Conservation (phyloP, 1,140 invertebrate genomes). For the Parapsyche elsis region DNA sequence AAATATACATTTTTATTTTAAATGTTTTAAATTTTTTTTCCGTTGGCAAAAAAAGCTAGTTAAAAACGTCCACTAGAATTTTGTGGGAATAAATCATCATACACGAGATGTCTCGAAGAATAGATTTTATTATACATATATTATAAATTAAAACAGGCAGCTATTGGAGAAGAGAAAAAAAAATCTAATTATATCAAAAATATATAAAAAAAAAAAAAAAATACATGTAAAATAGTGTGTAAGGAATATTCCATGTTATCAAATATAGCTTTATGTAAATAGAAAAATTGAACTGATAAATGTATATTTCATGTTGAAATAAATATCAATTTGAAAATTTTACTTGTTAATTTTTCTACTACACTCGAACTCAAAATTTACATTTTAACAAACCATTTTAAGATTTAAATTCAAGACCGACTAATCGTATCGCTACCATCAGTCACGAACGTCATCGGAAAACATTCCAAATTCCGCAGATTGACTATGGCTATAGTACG, state of each 20-base stretch:
- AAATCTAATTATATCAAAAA: neutral
- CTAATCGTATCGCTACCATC: neutral
- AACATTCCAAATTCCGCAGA: conserved; percentile 74
- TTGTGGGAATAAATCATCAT: neutral
- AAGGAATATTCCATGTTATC: conserved; percentile 9
- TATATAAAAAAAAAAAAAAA: no score
- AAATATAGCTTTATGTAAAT: conserved; percentile 31
- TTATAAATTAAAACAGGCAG: neutral
- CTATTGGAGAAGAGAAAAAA: conserved; percentile 1
- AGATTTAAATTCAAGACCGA: neutral
- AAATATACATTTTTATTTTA: neutral
- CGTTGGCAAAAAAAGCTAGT: neutral
- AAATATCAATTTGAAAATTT: conserved; percentile 21
- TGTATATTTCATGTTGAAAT: conserved; percentile 34
- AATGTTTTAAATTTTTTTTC: neutral
- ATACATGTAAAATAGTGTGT: neutral
- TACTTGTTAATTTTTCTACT: neutral
- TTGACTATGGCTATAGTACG: conserved; percentile 74
- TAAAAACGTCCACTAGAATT: conserved; percentile 18
- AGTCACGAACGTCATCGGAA: conserved; percentile 69
- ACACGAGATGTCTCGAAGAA: neutral
- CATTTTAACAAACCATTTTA: neutral
- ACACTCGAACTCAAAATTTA: no score
- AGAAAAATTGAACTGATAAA: conserved; percentile 32
- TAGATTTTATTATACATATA: neutral